Conservation (phyloP, 1,140 invertebrate species). For the Drosophila punjabiensis region DNA sequence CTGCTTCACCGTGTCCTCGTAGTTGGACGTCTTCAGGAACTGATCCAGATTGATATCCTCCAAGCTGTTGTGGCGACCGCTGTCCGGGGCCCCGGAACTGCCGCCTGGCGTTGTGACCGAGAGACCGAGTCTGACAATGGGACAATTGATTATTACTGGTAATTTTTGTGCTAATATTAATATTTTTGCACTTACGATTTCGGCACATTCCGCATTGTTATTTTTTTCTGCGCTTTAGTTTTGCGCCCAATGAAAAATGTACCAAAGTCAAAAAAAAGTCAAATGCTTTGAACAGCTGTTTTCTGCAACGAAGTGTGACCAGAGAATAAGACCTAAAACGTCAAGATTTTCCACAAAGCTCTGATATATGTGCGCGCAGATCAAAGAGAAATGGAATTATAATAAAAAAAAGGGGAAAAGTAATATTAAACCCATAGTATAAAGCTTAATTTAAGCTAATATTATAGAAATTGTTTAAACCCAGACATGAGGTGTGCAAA, state of each 20-base stretch:
- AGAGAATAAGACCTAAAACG: no score
- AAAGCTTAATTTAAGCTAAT: neutral
- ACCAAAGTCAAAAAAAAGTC: slow-evolving; percentile 78
- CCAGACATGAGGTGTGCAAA: neutral
- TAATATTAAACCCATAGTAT: neutral
- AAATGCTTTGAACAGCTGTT: slow-evolving; percentile 54
- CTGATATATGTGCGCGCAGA: neutral
- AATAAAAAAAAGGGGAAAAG: neutral
- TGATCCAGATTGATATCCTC: slow-evolving; percentile 91
- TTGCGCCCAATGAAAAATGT: slow-evolving; percentile 51
- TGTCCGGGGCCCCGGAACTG: slow-evolving; percentile 54
- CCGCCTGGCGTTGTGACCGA: slow-evolving; percentile 76
- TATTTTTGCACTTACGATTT: slow-evolving; percentile 64
- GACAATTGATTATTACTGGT: neutral
- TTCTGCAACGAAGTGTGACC: slow-evolving; percentile 1
- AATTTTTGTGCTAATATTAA: neutral
- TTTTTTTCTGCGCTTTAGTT: slow-evolving; percentile 35
- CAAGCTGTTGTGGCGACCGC: slow-evolving; percentile 87
- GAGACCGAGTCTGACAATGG: slow-evolving; percentile 63
- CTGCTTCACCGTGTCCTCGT: slow-evolving; percentile 95
- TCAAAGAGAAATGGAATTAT: neutral
- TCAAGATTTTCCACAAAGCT: neutral
- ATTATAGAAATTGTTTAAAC: no score
- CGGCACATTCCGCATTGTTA: slow-evolving; percentile 75
- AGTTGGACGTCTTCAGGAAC: slow-evolving; percentile 93